Percentiles rank a stretch among this genome's conserved stretches.
Conservation (phyloP, 2,888 invertebrate species). For the Lithophane socia region DNA sequence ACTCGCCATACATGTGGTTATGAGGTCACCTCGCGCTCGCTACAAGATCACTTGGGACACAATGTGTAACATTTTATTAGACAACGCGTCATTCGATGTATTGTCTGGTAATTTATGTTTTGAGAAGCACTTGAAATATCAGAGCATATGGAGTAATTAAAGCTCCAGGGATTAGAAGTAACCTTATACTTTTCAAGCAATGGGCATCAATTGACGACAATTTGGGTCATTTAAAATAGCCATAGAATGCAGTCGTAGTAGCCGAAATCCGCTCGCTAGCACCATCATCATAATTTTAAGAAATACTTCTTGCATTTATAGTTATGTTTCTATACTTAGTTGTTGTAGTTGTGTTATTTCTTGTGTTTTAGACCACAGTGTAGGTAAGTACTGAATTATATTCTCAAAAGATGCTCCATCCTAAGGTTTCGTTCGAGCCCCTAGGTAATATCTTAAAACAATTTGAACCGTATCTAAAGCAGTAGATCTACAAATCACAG, state of each 20-base stretch:
- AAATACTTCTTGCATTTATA: neutral
- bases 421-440: neutral
- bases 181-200: neutral
- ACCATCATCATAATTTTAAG: too few relatives aligned
- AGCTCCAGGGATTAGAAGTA: neutral
- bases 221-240: neutral
- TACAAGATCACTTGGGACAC: slow-evolving; percentile 27
- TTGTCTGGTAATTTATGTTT: neutral
- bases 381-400: too few relatives aligned
- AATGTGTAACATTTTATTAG: slow-evolving; percentile 32
- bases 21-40: slow-evolving; percentile 46
- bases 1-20: slow-evolving; percentile 45
- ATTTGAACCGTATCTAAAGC: neutral
- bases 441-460: neutral
- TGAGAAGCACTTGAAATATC: slow-evolving; percentile 12
- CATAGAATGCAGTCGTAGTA: neutral
- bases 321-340: neutral
- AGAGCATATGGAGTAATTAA: neutral
- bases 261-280: neutral
- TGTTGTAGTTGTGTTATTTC: neutral
- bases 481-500: neutral
- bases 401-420: neutral
- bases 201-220: neutral
- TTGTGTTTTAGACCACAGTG: neutral
- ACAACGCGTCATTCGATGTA: neutral